Base-by-base conservation (phyloP, 1,140 invertebrate genomes). In the Andrena cerasifolii region DNA sequence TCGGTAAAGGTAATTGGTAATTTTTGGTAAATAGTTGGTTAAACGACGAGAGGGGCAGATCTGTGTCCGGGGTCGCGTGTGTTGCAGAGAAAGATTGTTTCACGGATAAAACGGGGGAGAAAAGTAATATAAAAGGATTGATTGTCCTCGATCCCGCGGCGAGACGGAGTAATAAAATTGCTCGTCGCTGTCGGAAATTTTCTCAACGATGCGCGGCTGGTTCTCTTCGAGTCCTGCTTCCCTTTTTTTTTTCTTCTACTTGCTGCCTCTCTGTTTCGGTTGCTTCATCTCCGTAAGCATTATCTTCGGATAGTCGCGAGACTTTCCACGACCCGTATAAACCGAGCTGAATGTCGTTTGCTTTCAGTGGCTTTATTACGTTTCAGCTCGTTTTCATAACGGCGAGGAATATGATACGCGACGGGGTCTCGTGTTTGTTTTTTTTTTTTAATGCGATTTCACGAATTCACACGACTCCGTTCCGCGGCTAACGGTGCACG, bases 101-200 rank as follows among this genome's bases (percentile, higher is more conserved):
- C 21, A 36, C 21, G n/a, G 31, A 16, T 45, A 49, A 51, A 45
- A 24, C 28, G 56, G 31, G 7, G 47, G 49, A 24, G 49, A 28
- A 53, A 40, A 8, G 33, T 18, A 26, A 63, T 68, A 75, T 75
- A 80, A 81, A 74, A 65, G 61, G 24, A 53, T 77, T 43, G 65
- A 58, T 79, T 62, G 67, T 53, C n/a, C 43, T 49, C 45, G 47
- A 63, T 66, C 12, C 33, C 24, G 47, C 76, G 10, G 24, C n/a
- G 59, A 43, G 70, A 70, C 65, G 21, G 51, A 54, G 70, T 83
- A 84, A 82, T 84, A 83, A 84, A 84, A 79, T 79, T 70, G 63
- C 26, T 75, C 28, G 24, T 66, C 26, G 51, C 51, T 58, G 65
- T 82, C 53, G 75, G 72, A 82, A 70, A 84, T 83, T 78, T 82